Base-by-base conservation (phyloP, 2,888 invertebrate genomes). In the Hoplodrina ambigua region DNA sequence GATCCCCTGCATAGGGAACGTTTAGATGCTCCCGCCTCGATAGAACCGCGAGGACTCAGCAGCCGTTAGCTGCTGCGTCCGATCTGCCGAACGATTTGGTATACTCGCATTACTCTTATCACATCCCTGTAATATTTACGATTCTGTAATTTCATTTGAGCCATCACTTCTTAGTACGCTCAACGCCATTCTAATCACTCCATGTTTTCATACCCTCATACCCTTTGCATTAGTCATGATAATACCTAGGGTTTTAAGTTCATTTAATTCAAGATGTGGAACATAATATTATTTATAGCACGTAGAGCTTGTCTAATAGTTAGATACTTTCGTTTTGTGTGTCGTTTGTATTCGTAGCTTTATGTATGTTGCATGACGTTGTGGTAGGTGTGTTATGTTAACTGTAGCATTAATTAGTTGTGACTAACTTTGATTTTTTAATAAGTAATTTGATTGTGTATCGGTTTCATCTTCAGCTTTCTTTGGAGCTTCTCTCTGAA, bases 1-100 rank as follows among this genome's bases (percentile, higher is more conserved):
- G 87, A 87, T 84, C 88, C 91, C 91, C 92, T 90, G 91, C 89
- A 87, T 94, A 94, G 94, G 94, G 92, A 92, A 90, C 88, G 91
- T 92, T 81, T 95, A 95, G 94, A 93, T 92, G 92, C 91, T 90
- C 91, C 93, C 91, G 93, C 93, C 93, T 94, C 91, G 91, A 91
- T 95, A 95, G 94, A 91, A 89, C 85, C 90, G 91, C 91, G 92
- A 90, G 92, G 93, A 91, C 87, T 86, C 86, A 85, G 92, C 94
- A 91, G 94, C 91, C 87, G 86, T 89, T 91, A 90, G 90, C 90
- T 88, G 90, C 92, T 91, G 92, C 91, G 88, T 91, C 91, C 87
- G 88, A 88, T 87, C 87, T 90, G 91, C 90, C 91, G 91, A 91
- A 88, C 85, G 84, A 89, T 89, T 86, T 92, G 94, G 94, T 94